phyloP scores from a whole-genome alignment of 2,888 invertebrate genomes.

The Gastracanthus pulcherrimus region DNA sequence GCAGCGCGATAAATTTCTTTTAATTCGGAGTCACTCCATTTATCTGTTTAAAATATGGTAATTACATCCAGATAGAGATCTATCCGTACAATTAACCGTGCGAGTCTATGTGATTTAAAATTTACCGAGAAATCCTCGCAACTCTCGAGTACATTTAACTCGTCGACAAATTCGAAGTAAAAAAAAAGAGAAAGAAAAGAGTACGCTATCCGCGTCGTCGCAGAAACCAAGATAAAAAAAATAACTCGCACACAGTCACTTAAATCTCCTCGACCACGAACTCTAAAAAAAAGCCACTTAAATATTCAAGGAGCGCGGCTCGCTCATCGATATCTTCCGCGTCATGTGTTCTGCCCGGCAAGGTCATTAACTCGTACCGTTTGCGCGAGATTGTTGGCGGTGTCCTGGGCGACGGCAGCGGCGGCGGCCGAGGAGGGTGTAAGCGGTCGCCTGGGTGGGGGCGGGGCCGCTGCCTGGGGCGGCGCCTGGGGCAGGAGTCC shows the following conservation, averaged over 20 bases:
- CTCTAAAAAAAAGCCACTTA: neutral
- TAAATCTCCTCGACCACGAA: no score
- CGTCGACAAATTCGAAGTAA: neutral
- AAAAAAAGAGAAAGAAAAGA: neutral
- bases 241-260: no score
- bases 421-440: conserved; percentile 86
- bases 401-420: conserved; percentile 81
- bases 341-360: neutral
- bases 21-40: neutral
- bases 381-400: conserved; percentile 77
- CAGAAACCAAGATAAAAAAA: neutral
- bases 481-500: conserved; percentile 84
- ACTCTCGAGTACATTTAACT: neutral
- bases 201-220: neutral
- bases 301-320: neutral
- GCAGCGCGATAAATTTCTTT: neutral
- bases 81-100: neutral
- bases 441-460: conserved; percentile 83
- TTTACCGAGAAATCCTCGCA: neutral
- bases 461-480: conserved; percentile 81
- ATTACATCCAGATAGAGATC: conserved; percentile 1
- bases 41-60: conserved; percentile 8
- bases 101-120: conserved; percentile 4
- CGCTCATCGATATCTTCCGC: neutral
- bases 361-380: conserved; percentile 67